phyloP scores from a whole-genome alignment of 2,888 invertebrate genomes.

The Nycteola revayana region DNA sequence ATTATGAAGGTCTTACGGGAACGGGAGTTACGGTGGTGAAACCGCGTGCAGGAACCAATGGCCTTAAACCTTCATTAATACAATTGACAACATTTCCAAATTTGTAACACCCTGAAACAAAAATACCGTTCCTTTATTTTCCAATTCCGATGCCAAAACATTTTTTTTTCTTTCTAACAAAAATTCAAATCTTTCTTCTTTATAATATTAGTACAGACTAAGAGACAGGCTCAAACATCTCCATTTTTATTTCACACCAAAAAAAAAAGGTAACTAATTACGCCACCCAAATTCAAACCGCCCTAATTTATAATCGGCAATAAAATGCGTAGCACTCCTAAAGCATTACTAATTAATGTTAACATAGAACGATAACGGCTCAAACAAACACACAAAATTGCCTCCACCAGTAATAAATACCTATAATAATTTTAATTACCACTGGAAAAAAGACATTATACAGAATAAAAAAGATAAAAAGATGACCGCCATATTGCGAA shows the following conservation, averaged over 20 bases:
- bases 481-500: slow-evolving; percentile 69
- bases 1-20: no score
- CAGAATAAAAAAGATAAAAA: slow-evolving; percentile 70
- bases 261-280: slow-evolving; percentile 28
- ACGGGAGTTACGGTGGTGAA: no score
- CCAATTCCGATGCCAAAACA: no score
- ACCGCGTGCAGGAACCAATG: no score
- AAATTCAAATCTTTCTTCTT: no score
- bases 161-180: no score
- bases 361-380: slow-evolving; percentile 77
- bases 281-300: slow-evolving; percentile 42
- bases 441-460: slow-evolving; percentile 71
- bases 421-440: slow-evolving; percentile 80
- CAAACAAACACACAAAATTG: slow-evolving; percentile 74
- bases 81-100: no score
- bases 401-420: slow-evolving; percentile 72
- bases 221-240: no score
- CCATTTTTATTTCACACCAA: neutral
- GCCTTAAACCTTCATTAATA: no score
- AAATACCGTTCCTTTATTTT: no score
- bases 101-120: no score
- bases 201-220: no score
- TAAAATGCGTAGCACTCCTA: slow-evolving; percentile 71
- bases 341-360: slow-evolving; percentile 81
- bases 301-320: slow-evolving; percentile 70